Evolutionary conservation across 2,797 vertebrate species (phyloP).

Genomic region (Sus cebifrons): DNA sequence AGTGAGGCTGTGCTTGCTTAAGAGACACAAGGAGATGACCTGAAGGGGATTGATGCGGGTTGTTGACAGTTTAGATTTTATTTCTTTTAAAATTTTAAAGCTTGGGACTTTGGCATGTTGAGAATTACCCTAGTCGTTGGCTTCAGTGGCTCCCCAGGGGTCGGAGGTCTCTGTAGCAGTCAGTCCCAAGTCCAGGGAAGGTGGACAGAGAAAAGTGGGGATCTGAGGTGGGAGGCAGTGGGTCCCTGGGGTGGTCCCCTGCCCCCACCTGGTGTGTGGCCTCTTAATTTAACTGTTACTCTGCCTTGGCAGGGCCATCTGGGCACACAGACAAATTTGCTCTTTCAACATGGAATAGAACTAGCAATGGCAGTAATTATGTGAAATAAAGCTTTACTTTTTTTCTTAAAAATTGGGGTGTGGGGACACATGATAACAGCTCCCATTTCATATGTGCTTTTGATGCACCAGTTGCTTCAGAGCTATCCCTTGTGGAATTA

Average conservation of each 20-base stretch:
- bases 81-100: background rate
- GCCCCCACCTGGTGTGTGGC: background rate
- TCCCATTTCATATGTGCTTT: background rate
- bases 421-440: background rate
- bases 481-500: background rate
- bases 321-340: background rate
- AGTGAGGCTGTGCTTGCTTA: background rate
- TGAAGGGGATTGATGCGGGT: background rate
- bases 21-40: background rate
- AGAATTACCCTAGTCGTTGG: background rate
- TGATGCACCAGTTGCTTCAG: background rate
- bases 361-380: background rate
- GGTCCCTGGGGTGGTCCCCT: too few species aligned
- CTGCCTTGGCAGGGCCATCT: background rate
- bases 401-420: background rate
- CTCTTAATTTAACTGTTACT: constrained; percentile 30
- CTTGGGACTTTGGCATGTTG: background rate
- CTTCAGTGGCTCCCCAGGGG: background rate
- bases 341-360: constrained; percentile 3
- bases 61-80: background rate
- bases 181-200: background rate
- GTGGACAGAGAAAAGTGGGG: background rate
- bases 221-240: background rate
- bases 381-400: background rate
- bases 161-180: background rate